These are phyloP conservation scores for Carassius gibelio DNA, from an alignment of 2,113 vertebrate species.

Conservation along the genomic window DNA sequence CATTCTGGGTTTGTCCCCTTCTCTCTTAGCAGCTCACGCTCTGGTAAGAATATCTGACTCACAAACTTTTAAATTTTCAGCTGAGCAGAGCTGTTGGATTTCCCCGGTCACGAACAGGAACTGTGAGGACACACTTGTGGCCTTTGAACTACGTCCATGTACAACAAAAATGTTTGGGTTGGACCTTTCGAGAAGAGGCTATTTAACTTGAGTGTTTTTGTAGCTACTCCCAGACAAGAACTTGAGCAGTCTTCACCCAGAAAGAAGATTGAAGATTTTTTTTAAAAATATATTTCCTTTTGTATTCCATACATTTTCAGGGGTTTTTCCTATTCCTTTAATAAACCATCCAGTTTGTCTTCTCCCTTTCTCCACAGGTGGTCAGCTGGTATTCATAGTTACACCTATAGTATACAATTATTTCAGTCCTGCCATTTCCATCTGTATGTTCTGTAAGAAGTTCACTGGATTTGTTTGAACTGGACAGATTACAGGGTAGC, in stretches of 20 bases:
- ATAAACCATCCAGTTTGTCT: background rate
- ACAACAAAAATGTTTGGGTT: slow-evolving; percentile 24
- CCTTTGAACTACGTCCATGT: slow-evolving; percentile 13
- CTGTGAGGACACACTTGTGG: slow-evolving; percentile 13
- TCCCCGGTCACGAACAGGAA: background rate
- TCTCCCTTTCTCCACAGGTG: slow-evolving; percentile 2
- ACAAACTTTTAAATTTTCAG: background rate
- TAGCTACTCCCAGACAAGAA: slow-evolving; percentile 8
- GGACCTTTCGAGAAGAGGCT: slow-evolving; percentile 2
- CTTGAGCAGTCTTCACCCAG: background rate
- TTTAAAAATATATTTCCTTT: background rate
- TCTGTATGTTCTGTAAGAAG: background rate
- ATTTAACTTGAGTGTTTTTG: background rate
- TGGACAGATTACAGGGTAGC: slow-evolving; percentile 58
- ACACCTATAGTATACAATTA: background rate
- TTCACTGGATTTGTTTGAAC: slow-evolving; percentile 52
- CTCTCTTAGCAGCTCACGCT: slow-evolving; percentile 11
- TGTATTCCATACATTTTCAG: background rate
- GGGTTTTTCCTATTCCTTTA: background rate
- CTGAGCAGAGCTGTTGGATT: background rate
- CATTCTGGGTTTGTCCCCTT: background rate
- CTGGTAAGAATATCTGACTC: background rate
- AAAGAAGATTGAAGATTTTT: too few species aligned
- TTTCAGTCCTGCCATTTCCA: slow-evolving; percentile 37
- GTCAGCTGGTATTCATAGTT: slow-evolving; percentile 14